Percentiles rank a stretch among this genome's conserved stretches.
Evolutionary conservation across 2,113 vertebrate species (phyloP).

Genomic region (Hydrolagus affinis): DNA sequence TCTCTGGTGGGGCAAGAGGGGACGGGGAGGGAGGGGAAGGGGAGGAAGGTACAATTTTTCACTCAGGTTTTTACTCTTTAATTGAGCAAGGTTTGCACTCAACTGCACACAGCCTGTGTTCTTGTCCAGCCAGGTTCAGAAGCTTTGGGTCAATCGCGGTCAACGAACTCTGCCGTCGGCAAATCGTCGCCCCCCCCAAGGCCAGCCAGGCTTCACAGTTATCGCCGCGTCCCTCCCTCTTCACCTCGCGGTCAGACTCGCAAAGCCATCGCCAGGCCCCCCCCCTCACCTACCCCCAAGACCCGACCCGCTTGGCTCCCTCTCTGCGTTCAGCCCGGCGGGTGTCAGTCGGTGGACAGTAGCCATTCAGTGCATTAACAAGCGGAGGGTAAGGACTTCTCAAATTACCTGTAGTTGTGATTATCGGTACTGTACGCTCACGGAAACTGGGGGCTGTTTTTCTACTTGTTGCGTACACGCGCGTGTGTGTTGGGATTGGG

Average conservation of each 20-base stretch:
- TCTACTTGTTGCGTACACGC: no score
- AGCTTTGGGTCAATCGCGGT: background rate
- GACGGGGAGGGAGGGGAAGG: background rate
- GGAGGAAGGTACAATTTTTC: background rate
- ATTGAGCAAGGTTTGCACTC: background rate
- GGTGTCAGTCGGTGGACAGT: background rate
- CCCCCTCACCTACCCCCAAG: no score
- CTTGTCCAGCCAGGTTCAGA: background rate
- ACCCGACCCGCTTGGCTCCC: no score
- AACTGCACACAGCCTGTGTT: background rate
- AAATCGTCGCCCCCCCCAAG: no score
- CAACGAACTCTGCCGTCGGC: no score
- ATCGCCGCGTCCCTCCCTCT: no score
- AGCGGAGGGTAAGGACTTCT: background rate
- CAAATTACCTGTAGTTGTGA: constrained; percentile 14
- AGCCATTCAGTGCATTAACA: background rate
- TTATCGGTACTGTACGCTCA: background rate
- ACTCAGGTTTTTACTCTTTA: no score
- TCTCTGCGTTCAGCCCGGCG: no score
- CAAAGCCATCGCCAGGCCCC: no score
- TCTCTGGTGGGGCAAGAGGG: background rate
- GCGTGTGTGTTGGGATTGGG: no score
- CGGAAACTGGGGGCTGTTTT: constrained; percentile 5
- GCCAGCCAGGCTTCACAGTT: no score
- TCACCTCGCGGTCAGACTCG: no score